Evolutionary conservation across 2,797 vertebrate species (phyloP).

Genomic region (Enteromius fasciolatus): DNA sequence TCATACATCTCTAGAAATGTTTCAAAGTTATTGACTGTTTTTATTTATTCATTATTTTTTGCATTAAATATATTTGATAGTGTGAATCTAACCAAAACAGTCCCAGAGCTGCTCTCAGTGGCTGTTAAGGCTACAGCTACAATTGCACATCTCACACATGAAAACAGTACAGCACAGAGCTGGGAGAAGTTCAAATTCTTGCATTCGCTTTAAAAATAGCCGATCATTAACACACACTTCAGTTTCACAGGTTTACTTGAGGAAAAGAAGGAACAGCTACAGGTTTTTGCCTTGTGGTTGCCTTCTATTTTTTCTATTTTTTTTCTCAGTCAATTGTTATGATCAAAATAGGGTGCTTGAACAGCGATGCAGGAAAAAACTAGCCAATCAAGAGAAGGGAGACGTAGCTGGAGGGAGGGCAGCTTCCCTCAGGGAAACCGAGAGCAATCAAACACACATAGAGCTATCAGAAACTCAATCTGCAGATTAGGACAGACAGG

Average conservation of each 20-base stretch:
- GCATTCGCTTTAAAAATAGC: conserved; percentile 20
- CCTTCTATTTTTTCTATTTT: conserved; percentile 7
- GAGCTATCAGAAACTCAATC: conserved; percentile 59
- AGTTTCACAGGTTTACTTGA: conserved; percentile 13
- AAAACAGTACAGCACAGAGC: background rate
- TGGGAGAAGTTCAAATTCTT: conserved; percentile 19
- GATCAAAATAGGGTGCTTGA: conserved; percentile 46
- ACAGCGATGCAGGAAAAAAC: conserved; percentile 1
- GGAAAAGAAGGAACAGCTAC: background rate
- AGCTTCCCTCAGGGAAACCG: conserved; percentile 19
- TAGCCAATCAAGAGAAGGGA: conserved; percentile 38
- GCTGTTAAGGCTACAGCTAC: background rate
- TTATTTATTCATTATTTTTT: conserved; percentile 8
- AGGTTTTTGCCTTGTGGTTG: background rate
- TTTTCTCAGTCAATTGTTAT: conserved; percentile 15
- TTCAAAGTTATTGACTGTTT: conserved; percentile 17
- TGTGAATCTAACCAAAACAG: background rate
- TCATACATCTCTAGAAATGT: conserved; percentile 10
- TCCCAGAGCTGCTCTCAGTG: background rate
- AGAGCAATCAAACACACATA: conserved; percentile 53
- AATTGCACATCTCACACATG: conserved; percentile 7
- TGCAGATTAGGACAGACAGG: conserved; percentile 55
- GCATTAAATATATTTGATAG: conserved; percentile 16
- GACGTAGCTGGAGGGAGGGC: background rate
- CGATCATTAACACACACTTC: background rate